Evolutionary conservation across 2,113 vertebrate genomes (phyloP).

Genomic region (Azemiops feae): DNA sequence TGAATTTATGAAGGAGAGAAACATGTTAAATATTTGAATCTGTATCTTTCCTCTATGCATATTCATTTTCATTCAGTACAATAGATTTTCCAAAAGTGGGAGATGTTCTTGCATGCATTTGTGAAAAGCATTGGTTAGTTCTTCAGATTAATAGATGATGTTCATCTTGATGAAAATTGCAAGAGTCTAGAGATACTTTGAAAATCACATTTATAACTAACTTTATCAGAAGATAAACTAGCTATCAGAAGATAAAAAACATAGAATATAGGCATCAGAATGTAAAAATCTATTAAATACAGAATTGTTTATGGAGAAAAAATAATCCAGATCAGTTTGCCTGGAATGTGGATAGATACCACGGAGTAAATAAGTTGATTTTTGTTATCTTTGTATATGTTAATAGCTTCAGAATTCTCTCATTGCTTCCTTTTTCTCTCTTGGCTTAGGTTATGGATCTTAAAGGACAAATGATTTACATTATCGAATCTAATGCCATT

Average conservation of each 20-base stretch:
- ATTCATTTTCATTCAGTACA: neutral
- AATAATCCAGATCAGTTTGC: neutral
- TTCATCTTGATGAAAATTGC: neutral
- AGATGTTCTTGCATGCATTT: neutral
- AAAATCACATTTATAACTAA: neutral
- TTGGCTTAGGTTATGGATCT: conserved; percentile 90
- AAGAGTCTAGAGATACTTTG: neutral
- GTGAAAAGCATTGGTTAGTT: neutral
- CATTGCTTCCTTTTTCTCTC: conserved; percentile 47
- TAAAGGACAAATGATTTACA: conserved; percentile 98
- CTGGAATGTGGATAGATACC: neutral
- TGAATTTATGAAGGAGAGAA: neutral
- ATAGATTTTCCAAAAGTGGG: neutral
- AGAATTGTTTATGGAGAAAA: neutral
- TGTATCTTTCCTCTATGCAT: neutral
- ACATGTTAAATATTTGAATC: neutral
- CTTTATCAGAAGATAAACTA: neutral
- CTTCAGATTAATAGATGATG: neutral
- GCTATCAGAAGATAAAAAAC: neutral
- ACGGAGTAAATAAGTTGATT: neutral
- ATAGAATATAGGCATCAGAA: neutral
- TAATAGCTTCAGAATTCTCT: neutral
- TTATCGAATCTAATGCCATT: conserved; percentile 89
- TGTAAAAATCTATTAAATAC: neutral
- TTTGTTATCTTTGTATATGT: neutral